phyloP scores from a whole-genome alignment of 2,888 invertebrate species.

The Bruchidius siliquastri region DNA sequence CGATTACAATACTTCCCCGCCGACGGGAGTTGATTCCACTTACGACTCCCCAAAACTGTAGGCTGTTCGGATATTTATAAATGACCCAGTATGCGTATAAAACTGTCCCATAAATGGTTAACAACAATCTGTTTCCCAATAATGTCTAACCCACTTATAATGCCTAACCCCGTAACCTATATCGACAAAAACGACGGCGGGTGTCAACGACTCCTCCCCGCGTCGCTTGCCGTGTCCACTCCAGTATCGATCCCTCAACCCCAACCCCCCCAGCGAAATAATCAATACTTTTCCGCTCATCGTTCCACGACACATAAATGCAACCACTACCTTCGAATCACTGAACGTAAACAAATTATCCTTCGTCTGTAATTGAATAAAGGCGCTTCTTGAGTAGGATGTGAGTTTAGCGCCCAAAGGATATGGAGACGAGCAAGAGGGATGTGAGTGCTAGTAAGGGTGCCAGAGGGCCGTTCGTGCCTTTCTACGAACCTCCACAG shows the following conservation, averaged over 20 bases:
- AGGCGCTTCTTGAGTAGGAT: neutral
- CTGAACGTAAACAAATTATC: neutral
- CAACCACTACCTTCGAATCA: neutral
- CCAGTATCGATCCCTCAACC: neutral
- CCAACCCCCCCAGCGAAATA: neutral
- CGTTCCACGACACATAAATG: neutral
- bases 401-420: neutral
- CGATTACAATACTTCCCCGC: too few species aligned
- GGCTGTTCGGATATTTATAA: too few species aligned
- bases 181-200: neutral
- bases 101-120: neutral
- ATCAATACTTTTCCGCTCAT: constrained; percentile 1
- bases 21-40: too few species aligned
- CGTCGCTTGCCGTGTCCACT: neutral
- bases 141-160: neutral
- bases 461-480: constrained; percentile 42
- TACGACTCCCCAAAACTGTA: too few species aligned
- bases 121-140: neutral
- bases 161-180: neutral
- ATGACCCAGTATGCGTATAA: too few species aligned
- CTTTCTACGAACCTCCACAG: constrained; percentile 57
- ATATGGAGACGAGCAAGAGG: neutral
- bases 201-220: neutral
- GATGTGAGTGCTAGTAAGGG: constrained; percentile 15
- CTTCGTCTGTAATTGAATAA: neutral